Evolutionary conservation across 2,888 invertebrate species (phyloP).

Genomic region (Clusia tigrina): DNA sequence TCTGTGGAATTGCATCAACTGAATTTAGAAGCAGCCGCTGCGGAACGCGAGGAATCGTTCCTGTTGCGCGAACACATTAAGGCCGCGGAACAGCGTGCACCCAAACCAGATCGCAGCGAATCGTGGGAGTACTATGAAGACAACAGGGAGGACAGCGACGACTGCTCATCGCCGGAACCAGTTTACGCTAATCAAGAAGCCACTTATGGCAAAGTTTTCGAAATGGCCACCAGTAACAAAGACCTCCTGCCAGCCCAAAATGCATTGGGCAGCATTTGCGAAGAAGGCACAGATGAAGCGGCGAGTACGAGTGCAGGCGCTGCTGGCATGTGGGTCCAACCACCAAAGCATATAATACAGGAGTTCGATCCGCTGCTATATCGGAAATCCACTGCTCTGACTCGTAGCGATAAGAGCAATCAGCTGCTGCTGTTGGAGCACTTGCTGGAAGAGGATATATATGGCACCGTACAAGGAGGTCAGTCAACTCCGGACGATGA

Average conservation of each 20-base stretch:
- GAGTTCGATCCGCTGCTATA: slow-evolving; percentile 74
- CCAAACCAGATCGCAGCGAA: slow-evolving; percentile 60
- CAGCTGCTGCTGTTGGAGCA: slow-evolving; percentile 73
- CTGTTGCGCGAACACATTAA: slow-evolving; percentile 47
- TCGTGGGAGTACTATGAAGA: slow-evolving; percentile 62
- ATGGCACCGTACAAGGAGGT: slow-evolving; percentile 68
- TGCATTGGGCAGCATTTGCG: slow-evolving; percentile 41
- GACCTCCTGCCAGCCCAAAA: slow-evolving; percentile 52
- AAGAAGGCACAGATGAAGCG: slow-evolving; percentile 35
- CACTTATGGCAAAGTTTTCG: slow-evolving; percentile 60
- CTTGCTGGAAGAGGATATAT: slow-evolving; percentile 74
- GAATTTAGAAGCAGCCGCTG: slow-evolving; percentile 44
- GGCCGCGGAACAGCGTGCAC: slow-evolving; percentile 47
- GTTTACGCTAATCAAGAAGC: slow-evolving; percentile 62
- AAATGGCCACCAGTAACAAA: slow-evolving; percentile 54
- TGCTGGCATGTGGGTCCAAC: slow-evolving; percentile 41
- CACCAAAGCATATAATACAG: slow-evolving; percentile 69
- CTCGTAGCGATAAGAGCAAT: slow-evolving; percentile 66
- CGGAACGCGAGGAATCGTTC: slow-evolving; percentile 52
- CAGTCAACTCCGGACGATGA: slow-evolving; percentile 56
- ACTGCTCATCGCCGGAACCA: slow-evolving; percentile 54
- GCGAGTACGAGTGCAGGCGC: slow-evolving; percentile 36
- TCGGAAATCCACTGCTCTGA: slow-evolving; percentile 49
- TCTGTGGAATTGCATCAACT: slow-evolving; percentile 54
- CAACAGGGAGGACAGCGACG: slow-evolving; percentile 33